These are phyloP conservation scores for Agrotis ipsilon DNA, from an alignment of 2,888 invertebrate species.

Conservation along the genomic window DNA sequence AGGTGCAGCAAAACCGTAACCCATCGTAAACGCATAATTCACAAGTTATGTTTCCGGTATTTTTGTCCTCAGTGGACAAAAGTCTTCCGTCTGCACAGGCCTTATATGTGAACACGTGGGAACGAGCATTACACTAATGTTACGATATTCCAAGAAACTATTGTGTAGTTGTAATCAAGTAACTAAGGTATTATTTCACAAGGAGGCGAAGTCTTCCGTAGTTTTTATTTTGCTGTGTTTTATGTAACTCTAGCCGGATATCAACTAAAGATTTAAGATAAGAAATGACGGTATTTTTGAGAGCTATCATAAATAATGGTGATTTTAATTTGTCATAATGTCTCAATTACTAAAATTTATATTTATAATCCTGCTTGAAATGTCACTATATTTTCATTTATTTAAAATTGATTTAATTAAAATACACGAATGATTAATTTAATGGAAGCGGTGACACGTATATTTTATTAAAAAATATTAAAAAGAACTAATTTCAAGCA, in stretches of 20 bases:
- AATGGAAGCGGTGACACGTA: background rate
- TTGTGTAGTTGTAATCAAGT: conserved; percentile 54
- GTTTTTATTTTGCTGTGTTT: conserved; percentile 32
- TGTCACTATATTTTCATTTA: background rate
- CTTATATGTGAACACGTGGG: conserved; percentile 67
- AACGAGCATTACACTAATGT: conserved; percentile 63
- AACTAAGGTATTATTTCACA: conserved; percentile 50
- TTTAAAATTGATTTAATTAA: background rate
- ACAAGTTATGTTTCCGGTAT: background rate
- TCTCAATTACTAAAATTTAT: too few relatives aligned
- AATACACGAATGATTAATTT: background rate
- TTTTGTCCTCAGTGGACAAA: background rate
- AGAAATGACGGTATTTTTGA: background rate
- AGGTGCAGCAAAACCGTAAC: too few relatives aligned
- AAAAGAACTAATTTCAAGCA: background rate
- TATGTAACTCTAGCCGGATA: conserved; percentile 12
- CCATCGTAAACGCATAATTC: too few relatives aligned
- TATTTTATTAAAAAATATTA: background rate
- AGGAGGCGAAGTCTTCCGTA: conserved; percentile 16
- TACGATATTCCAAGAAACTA: conserved; percentile 64
- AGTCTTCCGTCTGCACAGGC: background rate
- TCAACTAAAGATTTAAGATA: background rate
- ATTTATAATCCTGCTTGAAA: too few relatives aligned
- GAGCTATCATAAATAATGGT: background rate
- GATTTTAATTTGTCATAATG: background rate